Conservation (phyloP, 1,140 invertebrate genomes). For the Calephelis virginiensis region DNA sequence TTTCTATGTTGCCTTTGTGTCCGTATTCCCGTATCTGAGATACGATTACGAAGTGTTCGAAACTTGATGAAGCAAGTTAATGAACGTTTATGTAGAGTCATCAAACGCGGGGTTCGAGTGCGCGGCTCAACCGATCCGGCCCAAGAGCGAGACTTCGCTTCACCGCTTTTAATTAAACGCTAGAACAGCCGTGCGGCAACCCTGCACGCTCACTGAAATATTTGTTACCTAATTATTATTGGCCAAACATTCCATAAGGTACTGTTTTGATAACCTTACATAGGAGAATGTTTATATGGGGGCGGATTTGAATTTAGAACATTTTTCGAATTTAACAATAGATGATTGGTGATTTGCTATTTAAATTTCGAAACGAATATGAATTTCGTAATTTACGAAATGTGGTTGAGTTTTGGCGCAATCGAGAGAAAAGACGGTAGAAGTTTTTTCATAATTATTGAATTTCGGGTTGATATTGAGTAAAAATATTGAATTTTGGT, state of each 20-base stretch:
- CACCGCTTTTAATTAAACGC: slow-evolving; percentile 59
- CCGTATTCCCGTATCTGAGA: slow-evolving; percentile 19
- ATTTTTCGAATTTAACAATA: too few relatives aligned
- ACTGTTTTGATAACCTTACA: not conserved
- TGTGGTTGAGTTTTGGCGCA: too few relatives aligned
- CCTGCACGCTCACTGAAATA: slow-evolving; percentile 17
- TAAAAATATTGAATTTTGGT: too few relatives aligned
- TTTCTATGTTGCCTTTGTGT: not conserved
- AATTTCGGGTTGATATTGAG: too few relatives aligned
- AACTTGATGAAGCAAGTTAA: slow-evolving; percentile 55
- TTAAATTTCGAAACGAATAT: too few relatives aligned
- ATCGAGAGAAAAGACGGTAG: too few relatives aligned
- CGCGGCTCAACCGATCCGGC: slow-evolving; percentile 34
- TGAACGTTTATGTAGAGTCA: slow-evolving; percentile 63
- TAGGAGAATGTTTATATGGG: not conserved
- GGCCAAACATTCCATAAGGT: slow-evolving; percentile 11
- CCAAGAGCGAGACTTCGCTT: slow-evolving; percentile 43
- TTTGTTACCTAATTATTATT: slow-evolving; percentile 22
- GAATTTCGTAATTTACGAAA: too few relatives aligned
- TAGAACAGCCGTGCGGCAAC: slow-evolving; percentile 28
- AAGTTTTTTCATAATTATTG: too few relatives aligned
- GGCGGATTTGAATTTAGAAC: too few relatives aligned
- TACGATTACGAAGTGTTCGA: slow-evolving; percentile 32
- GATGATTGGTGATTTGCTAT: too few relatives aligned
- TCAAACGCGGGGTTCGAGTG: slow-evolving; percentile 46